Percentiles rank a stretch among this genome's conserved stretches.
phyloP scores from a whole-genome alignment of 2,888 invertebrate genomes.

The Volucella bombylans region DNA sequence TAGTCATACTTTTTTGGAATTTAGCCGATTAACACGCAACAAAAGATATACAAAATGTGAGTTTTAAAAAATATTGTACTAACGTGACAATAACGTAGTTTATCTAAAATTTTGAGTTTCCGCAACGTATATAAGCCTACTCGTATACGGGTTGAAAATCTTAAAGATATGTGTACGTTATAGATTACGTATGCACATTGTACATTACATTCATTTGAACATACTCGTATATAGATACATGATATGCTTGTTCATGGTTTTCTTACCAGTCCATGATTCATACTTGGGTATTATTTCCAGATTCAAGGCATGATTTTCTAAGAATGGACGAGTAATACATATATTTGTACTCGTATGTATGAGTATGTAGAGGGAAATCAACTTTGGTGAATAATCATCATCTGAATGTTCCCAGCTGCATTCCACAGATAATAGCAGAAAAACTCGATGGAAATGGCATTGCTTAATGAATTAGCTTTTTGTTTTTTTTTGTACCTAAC shows the following conservation, averaged over 20 bases:
- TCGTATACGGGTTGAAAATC: neutral
- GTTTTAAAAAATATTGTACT: conserved; percentile 21
- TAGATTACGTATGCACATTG: too few species aligned
- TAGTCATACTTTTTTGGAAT: conserved; percentile 59
- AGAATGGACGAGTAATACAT: conserved; percentile 42
- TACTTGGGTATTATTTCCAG: conserved; percentile 54
- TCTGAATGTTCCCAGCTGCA: conserved; percentile 18
- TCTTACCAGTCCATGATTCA: conserved; percentile 52
- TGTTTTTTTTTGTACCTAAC: conserved; percentile 10
- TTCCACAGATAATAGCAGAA: conserved; percentile 46
- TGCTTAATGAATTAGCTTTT: conserved; percentile 34
- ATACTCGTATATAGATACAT: too few species aligned
- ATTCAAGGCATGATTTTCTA: conserved; percentile 44
- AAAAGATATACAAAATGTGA: conserved; percentile 60
- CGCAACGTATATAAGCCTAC: neutral
- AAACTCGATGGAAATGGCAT: conserved; percentile 53
- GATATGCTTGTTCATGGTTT: conserved; percentile 1
- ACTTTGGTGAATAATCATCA: conserved; percentile 46
- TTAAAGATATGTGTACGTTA: neutral
- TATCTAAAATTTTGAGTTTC: conserved; percentile 7
- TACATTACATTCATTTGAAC: neutral
- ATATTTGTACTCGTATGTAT: too few species aligned
- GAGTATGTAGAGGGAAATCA: neutral
- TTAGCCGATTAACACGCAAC: conserved; percentile 48
- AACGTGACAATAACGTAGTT: conserved; percentile 36